These are phyloP conservation scores for Rhamphomyia laevipes DNA, from an alignment of 2,888 invertebrate species.

Conservation along the genomic window DNA sequence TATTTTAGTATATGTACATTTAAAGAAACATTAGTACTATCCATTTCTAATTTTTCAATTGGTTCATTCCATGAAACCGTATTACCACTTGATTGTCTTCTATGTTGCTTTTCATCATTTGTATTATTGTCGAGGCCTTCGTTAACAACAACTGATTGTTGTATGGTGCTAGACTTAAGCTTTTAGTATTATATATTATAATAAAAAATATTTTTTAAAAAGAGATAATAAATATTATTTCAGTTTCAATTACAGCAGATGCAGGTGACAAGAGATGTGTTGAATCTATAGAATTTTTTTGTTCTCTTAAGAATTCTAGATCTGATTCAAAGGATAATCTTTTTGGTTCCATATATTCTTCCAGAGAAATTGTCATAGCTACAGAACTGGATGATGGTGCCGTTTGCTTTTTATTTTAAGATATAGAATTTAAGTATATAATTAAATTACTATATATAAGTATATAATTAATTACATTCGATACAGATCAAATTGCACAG, in stretches of 20 bases:
- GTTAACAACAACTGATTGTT: conserved; percentile 7
- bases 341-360: conserved; percentile 75
- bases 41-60: conserved; percentile 23
- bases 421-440: too few relatives aligned
- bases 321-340: conserved; percentile 46
- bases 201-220: too few relatives aligned
- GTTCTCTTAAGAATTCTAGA: too few relatives aligned
- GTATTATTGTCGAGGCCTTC: conserved; percentile 15
- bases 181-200: conserved; percentile 12
- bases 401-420: conserved; percentile 23
- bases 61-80: conserved; percentile 38
- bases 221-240: too few relatives aligned
- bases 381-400: conserved; percentile 76
- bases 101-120: conserved; percentile 26
- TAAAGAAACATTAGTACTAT: background rate
- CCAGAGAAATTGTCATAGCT: conserved; percentile 70
- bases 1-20: too few relatives aligned
- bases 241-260: too few relatives aligned
- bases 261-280: too few relatives aligned
- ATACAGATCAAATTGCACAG: too few relatives aligned
- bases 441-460: too few relatives aligned
- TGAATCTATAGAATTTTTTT: too few relatives aligned
- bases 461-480: too few relatives aligned
- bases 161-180: conserved; percentile 21
- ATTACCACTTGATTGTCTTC: conserved; percentile 34